Conservation (phyloP, 2,888 invertebrate species). For the Drosophila nr. perissopoda region DNA sequence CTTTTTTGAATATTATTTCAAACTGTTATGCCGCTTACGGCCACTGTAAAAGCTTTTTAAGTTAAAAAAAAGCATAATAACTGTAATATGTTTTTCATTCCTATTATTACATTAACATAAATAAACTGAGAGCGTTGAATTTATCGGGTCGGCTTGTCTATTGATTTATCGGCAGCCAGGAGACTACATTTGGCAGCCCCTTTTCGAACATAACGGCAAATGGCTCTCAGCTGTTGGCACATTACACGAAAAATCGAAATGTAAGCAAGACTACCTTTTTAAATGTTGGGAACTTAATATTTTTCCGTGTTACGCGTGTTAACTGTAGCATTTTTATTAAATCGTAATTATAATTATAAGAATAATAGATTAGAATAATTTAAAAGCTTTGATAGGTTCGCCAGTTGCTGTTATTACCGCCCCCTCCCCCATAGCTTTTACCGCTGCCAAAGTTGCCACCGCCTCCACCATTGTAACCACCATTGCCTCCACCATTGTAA, state of each 20-base stretch:
- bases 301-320: neutral
- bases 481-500: conserved; percentile 1
- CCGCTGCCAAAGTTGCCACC: conserved; percentile 5
- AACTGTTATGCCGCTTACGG: neutral
- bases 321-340: conserved; percentile 5
- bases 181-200: neutral
- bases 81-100: neutral
- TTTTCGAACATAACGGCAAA: conserved; percentile 4
- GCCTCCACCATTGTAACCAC: conserved; percentile 11
- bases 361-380: neutral
- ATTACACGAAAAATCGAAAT: neutral
- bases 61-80: neutral
- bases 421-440: neutral
- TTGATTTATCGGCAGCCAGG: conserved; percentile 6
- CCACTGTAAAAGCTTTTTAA: neutral
- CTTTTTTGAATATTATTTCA: neutral
- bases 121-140: neutral
- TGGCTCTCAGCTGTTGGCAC: neutral
- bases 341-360: neutral
- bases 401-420: neutral
- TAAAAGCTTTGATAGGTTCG: neutral
- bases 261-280: neutral
- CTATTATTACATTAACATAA: neutral
- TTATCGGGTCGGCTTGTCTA: neutral
- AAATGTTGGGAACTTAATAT: neutral